These are phyloP conservation scores for Toxotes jaculatrix DNA, from an alignment of 2,113 vertebrate genomes.

Conservation along the genomic window DNA sequence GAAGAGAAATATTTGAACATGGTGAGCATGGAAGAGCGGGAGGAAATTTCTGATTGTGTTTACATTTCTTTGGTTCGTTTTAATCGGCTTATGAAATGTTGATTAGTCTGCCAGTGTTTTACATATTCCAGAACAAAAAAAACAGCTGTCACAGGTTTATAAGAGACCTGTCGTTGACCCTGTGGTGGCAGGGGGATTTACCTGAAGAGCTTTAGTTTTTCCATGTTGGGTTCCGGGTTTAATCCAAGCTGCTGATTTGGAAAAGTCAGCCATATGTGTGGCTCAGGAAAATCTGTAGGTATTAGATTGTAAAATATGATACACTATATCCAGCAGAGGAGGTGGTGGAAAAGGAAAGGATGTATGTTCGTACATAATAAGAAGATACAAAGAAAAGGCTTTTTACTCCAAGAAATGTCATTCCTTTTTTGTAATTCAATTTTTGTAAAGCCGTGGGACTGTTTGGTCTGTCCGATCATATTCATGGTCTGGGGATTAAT, in stretches of 20 bases:
- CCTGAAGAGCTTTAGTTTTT: constrained; percentile 22
- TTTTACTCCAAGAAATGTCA: constrained; percentile 5
- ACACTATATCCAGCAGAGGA: background rate
- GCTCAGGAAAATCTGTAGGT: constrained; percentile 8
- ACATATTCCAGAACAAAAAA: constrained; percentile 27
- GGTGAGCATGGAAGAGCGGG: background rate
- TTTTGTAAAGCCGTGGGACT: background rate
- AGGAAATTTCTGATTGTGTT: constrained; percentile 25
- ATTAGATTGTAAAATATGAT: constrained; percentile 5
- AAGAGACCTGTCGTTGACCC: constrained; percentile 31
- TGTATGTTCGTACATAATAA: constrained; percentile 12
- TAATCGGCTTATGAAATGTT: constrained; percentile 21
- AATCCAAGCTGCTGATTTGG: constrained; percentile 40
- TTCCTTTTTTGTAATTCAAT: background rate
- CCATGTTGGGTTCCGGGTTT: constrained; percentile 15
- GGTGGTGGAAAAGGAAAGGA: constrained; percentile 7
- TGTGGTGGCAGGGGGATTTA: constrained; percentile 39
- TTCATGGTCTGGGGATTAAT: constrained; percentile 19
- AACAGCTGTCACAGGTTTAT: background rate
- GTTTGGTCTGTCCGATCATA: background rate
- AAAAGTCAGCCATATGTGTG: constrained; percentile 22
- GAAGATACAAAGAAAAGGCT: constrained; percentile 1
- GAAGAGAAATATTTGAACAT: constrained; percentile 25
- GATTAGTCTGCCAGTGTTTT: constrained; percentile 34
- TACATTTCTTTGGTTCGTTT: constrained; percentile 21